Evolutionary conservation across 2,888 invertebrate species (phyloP), one percentile per base, ranked within the genome.

Genomic region (Hydraecia micacea): DNA sequence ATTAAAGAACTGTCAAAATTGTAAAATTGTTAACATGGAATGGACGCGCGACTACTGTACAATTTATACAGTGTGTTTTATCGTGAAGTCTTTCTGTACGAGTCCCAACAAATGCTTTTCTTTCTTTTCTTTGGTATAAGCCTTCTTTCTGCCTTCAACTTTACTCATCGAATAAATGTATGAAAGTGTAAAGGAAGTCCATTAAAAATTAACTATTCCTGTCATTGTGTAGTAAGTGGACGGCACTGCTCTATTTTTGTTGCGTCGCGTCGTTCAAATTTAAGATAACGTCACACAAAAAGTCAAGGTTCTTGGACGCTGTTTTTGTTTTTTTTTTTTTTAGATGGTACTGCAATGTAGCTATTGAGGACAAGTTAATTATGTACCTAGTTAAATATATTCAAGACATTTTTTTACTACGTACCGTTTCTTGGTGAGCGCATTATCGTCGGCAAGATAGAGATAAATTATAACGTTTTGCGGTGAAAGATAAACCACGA

Each of bases 241-340:
- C 75, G 67, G 49, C 70, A 32, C 58, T 32, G 46, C 6, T 66
- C 77, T 84, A 84, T 84, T 80, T 83, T 39, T 36, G 55, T 58
- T 15, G 1, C 21, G 42, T 69, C 75, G 1, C 21, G 42, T 69
- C 75, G 68, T 62, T 58, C 28, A 62, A 28, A 72, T 58, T 84
- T 39, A 15, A 74, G 65, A 69, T 28, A 65, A 25, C 21, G 69
- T 67, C 71, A n/a, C 66, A 18, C 7, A 75, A 39, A 73, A 71
- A 63, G 36, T 85, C 78, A 85, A 75, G 77, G 85, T 67, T 73
- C 32, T 74, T 70, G 66, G 28, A 55, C 60, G 73, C 13, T 63
- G 36, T 13, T 66, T 39, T 36, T 6, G 2, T 46, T 0, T 8
- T 52, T 18, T 60, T 42, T 36, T 49, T 42, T 39, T 25, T 55